phyloP scores from a whole-genome alignment of 2,113 vertebrate genomes.

The Pithys albifrons region DNA sequence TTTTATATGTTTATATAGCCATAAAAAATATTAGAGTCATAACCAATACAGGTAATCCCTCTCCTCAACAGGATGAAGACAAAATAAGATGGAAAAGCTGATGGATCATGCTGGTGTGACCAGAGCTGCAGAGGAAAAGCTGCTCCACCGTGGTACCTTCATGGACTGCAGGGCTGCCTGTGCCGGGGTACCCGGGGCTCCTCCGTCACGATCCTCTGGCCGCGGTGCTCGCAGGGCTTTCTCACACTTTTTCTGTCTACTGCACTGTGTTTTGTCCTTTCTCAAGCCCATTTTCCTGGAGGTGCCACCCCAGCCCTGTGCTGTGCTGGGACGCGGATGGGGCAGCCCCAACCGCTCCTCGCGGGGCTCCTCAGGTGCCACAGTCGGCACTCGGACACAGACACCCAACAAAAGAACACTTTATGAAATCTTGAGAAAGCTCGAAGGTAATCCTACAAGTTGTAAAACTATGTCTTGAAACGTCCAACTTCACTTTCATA shows the following conservation, averaged over 20 bases:
- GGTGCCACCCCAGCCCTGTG: not conserved
- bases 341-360: not conserved
- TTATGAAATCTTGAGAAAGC: not conserved
- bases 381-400: fast-evolving
- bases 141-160: fast-evolving
- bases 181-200: not conserved
- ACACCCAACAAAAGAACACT: fast-evolving
- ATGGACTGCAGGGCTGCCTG: fast-evolving
- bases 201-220: not conserved
- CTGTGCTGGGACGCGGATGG: fast-evolving
- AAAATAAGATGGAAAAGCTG: not conserved
- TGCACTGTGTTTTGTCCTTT: not conserved
- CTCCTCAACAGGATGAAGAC: not conserved
- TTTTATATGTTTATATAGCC: constrained; percentile 10
- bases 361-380: fast-evolving
- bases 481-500: not conserved
- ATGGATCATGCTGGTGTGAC: fast-evolving
- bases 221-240: not conserved
- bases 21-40: not conserved
- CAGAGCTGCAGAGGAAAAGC: not conserved
- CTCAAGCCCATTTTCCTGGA: fast-evolving
- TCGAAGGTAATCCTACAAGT: not conserved
- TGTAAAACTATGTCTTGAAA: not conserved
- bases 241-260: fast-evolving
- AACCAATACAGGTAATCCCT: not conserved